Evolutionary conservation across 2,888 invertebrate species (phyloP).

Genomic region (Arctia plantaginis): DNA sequence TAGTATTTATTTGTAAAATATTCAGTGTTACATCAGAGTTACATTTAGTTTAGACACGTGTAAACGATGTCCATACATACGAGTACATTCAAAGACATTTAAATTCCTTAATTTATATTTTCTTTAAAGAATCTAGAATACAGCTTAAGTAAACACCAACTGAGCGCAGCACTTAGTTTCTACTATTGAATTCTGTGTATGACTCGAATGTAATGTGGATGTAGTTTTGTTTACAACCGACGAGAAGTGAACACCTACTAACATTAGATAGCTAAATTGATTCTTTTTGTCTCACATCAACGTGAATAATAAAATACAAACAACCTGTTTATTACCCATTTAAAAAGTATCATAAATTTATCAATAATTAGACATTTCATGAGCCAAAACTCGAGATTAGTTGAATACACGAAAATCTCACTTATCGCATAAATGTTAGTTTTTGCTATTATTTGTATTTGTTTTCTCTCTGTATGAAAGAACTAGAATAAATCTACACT

Average conservation of each 20-base stretch:
- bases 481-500: too few species aligned
- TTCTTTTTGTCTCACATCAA: too few species aligned
- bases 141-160: neutral
- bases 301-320: too few species aligned
- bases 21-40: neutral
- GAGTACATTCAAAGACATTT: neutral
- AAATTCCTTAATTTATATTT: neutral
- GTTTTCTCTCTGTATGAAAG: too few species aligned
- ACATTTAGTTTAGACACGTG: neutral
- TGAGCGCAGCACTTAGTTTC: neutral
- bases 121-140: neutral
- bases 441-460: too few species aligned
- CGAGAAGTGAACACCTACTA: neutral
- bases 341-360: too few species aligned
- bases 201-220: neutral
- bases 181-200: neutral
- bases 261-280: neutral
- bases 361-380: too few species aligned
- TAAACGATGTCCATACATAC: neutral
- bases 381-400: too few species aligned
- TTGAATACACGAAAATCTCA: too few species aligned
- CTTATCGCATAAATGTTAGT: too few species aligned
- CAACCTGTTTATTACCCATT: too few species aligned
- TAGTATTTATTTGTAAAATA: neutral
- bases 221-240: slow-evolving; percentile 4